phyloP scores from a whole-genome alignment of 2,888 invertebrate genomes.

The Eupithecia subumbrata region DNA sequence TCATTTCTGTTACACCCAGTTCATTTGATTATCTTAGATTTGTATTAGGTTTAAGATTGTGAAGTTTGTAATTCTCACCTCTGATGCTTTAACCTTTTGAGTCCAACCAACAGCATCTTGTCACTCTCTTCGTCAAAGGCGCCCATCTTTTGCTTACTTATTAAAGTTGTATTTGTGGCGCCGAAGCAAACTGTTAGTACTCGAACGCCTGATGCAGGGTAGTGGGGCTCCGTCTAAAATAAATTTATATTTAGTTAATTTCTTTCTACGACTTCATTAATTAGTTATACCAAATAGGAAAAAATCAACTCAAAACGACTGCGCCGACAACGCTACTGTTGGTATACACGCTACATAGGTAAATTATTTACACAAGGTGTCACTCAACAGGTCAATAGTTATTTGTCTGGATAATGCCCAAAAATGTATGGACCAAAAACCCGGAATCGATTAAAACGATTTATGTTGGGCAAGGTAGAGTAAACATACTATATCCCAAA shows the following conservation, averaged over 20 bases:
- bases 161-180: slow-evolving; percentile 63
- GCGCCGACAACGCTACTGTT: neutral
- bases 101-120: slow-evolving; percentile 37
- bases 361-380: neutral
- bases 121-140: slow-evolving; percentile 59
- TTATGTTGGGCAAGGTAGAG: too few species aligned
- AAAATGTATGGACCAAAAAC: too few species aligned
- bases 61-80: slow-evolving; percentile 47
- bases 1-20: too few species aligned
- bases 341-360: neutral
- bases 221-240: slow-evolving; percentile 64
- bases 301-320: neutral
- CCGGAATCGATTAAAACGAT: too few species aligned
- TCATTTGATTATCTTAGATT: too few species aligned
- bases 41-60: too few species aligned
- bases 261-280: too few species aligned
- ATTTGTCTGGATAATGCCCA: too few species aligned
- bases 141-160: slow-evolving; percentile 54
- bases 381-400: neutral
- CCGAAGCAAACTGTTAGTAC: slow-evolving; percentile 74
- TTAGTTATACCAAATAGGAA: neutral
- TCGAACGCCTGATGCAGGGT: slow-evolving; percentile 61
- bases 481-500: too few species aligned
- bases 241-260: neutral
- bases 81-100: slow-evolving; percentile 48